Base-by-base conservation (phyloP, 2,888 invertebrate genomes). In the Clivina fossor region DNA sequence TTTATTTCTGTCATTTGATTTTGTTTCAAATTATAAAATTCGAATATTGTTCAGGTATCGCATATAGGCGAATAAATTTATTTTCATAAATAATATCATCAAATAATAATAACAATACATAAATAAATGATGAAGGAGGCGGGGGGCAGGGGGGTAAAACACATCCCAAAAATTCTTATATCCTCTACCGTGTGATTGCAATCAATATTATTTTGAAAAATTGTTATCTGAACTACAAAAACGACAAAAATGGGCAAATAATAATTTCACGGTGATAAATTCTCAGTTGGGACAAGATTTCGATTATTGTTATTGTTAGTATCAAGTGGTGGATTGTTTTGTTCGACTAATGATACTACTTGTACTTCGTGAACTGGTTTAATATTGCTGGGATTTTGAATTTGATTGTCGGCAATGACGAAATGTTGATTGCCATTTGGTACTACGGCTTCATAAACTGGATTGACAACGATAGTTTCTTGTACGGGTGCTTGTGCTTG, bases 401-500 rank as follows among this genome's bases (percentile, higher is more conserved):
- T 55, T 13, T 55, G 55, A 38, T 55, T 55, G 16, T 46, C 55
- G n/a, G 51, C 24, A 7, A 51, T 41, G 3, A 22, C 41, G 7
- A 43, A 33, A 22, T 55, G 46, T n/a, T 38, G 38, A 11, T 41
- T 30, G 5, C 40, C 16, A 3, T 22, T n/a, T n/a, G 40, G 40
- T 19, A 28, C 40, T n/a, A 30, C 15, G 2, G 38, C 30, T 5
- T 22, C 30, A 24, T 47, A 47, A 2, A 47, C 30, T 3, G 55
- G 55, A 15, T 38, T 47, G 18, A 18, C 18, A 11, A 49, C n/a
- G 15, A 32, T 35, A n/a, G 55, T 46, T 9, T 20, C 43, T 35
- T 3, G 26, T 24, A 24, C 26, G 26, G 26, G 72, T 62, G 72
- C 71, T 62, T 73, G 72, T n/a, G n/a, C n/a, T n/a, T n/a, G n/a